Base-by-base conservation (phyloP, 2,113 vertebrate genomes). In the Genyomyrus donnyi region DNA sequence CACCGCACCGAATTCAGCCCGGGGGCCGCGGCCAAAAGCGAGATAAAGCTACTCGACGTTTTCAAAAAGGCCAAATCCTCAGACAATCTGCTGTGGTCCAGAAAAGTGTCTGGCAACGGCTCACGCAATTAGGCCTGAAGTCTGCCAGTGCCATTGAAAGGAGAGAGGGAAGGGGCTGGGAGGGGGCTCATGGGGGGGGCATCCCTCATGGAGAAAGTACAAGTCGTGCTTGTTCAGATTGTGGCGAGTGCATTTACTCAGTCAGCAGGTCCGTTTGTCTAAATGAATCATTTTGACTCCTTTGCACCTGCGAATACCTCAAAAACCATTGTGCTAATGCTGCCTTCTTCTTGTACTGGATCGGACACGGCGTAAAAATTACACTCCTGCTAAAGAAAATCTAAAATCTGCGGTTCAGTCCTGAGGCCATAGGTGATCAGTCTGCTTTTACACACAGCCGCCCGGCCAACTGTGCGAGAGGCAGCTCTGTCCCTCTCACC, bases 91-190 rank as follows among this genome's bases (percentile, higher is more conserved):
- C 91, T 91, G 74, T 89, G 88, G 91, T 89, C 90, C 83, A 89
- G 88, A 91, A 92, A 91, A 91, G 89, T 85, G 91, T 90, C 90
- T 93, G 91, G 91, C 91, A 93, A 58, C 56, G 86, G 91, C 45
- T 74, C 88, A 91, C 83, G 90, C 91, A 90, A 91, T 93, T 92
- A 91, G 89, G 88, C 31, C 24, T 48, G 46, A 90, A 89, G 58
- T 83, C 90, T 62, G 27, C 89, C 89, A 70, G 88, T 80, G 89
- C 45, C n/a, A 42, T 49, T 42, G 80, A 88, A 91, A 90, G 86
- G 87, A 39, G 42, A 70, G 49, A 49, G 87, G 74, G 49, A 8
- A 24, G 85, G 89, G 52, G 87, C n/a, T 1, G 9, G 62, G 62
- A 2, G 62, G 56, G 48, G 48, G 48, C 0, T 39, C 24, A 56